phyloP scores from a whole-genome alignment of 2,888 invertebrate species.

The Eutolmus rufibarbis region DNA sequence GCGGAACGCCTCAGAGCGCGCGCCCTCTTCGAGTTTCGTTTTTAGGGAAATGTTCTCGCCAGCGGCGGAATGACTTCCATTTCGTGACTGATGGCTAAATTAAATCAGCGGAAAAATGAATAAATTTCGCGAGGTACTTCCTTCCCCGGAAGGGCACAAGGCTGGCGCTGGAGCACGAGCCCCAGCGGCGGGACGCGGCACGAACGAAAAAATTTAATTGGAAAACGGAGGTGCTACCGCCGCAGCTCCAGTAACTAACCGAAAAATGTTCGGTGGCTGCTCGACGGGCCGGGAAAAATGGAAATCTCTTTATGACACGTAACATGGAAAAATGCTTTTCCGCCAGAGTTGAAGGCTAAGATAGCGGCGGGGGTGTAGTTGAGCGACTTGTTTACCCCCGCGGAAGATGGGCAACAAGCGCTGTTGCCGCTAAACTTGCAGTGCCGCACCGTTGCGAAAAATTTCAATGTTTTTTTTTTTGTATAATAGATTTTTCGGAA shows the following conservation, averaged over 20 bases:
- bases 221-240: background rate
- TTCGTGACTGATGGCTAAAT: constrained; percentile 23
- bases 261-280: background rate
- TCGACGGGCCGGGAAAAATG: background rate
- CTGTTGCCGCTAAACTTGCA: background rate
- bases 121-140: constrained; percentile 2
- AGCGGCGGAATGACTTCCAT: background rate
- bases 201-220: constrained; percentile 15
- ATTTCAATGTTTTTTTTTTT: background rate
- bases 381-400: background rate
- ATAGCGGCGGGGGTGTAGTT: background rate
- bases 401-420: background rate
- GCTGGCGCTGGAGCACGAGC: background rate
- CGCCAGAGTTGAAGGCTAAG: background rate
- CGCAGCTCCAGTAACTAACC: background rate
- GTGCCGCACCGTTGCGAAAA: background rate
- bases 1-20: background rate
- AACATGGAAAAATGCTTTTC: background rate
- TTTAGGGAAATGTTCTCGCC: background rate
- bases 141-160: background rate
- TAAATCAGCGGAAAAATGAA: constrained; percentile 19
- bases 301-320: background rate
- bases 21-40: background rate
- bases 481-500: background rate
- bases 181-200: background rate